Conservation (phyloP, 64 coral and sea anemone species). For the Dendrophyllia cribrosa region DNA sequence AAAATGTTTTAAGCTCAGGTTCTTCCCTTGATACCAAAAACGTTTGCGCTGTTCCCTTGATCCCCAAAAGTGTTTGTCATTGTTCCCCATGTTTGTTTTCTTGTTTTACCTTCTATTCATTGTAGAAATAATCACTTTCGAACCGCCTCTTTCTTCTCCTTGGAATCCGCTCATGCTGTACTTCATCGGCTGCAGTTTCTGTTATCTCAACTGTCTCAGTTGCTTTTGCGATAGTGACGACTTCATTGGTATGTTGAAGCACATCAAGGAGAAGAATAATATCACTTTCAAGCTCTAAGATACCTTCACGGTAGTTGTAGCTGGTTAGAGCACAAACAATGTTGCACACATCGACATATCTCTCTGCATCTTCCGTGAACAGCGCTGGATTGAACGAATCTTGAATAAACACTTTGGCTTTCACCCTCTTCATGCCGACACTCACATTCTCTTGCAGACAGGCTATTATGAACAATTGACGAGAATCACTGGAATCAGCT, state of each 20-base stretch:
- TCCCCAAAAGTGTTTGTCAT: slow-evolving; percentile 59
- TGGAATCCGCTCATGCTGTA: slow-evolving; percentile 63
- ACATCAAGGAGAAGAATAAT: too few relatives aligned
- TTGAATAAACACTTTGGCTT: too few relatives aligned
- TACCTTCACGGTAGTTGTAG: too few relatives aligned
- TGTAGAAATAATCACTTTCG: slow-evolving; percentile 43
- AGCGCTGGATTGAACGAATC: too few relatives aligned
- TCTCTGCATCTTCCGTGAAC: too few relatives aligned
- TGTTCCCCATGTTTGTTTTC: slow-evolving; percentile 70
- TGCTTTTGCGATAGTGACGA: slow-evolving; percentile 41
- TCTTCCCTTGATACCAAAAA: slow-evolving; percentile 68
- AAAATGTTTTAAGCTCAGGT: slow-evolving; percentile 32
- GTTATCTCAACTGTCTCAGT: slow-evolving; percentile 49
- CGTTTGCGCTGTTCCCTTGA: slow-evolving; percentile 63
- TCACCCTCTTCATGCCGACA: too few relatives aligned
- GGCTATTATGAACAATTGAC: too few relatives aligned
- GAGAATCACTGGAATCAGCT: too few relatives aligned
- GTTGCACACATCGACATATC: background rate
- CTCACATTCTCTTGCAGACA: too few relatives aligned
- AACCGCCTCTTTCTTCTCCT: slow-evolving; percentile 75
- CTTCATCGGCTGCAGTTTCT: slow-evolving; percentile 70
- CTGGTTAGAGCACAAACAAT: too few relatives aligned
- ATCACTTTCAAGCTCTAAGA: too few relatives aligned
- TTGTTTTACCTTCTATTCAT: slow-evolving; percentile 29
- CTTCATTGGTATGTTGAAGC: background rate